Conservation (phyloP, 2,797 vertebrate genomes). For the Parotocinclus haroldoi region DNA sequence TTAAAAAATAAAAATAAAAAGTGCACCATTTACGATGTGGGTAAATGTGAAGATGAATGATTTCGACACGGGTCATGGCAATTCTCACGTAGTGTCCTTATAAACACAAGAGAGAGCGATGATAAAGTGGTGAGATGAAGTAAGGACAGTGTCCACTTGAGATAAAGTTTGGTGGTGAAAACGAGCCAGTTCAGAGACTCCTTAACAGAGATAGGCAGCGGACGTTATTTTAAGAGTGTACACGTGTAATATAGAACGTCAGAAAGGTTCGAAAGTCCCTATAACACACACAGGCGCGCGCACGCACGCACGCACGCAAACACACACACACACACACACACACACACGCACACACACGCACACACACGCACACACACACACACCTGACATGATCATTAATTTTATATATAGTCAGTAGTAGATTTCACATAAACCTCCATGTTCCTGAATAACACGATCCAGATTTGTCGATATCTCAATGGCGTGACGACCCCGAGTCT, state of each 20-base stretch:
- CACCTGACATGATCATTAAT: slow-evolving; percentile 7
- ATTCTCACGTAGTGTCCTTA: too few relatives aligned
- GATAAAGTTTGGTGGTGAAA: too few relatives aligned
- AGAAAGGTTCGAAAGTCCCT: background rate
- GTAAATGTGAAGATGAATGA: slow-evolving; percentile 2
- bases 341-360: slow-evolving; percentile 19
- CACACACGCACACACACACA: slow-evolving; percentile 16
- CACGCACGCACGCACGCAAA: too few relatives aligned
- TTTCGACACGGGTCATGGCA: too few relatives aligned
- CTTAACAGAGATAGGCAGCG: slow-evolving; percentile 27
- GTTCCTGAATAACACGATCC: slow-evolving; percentile 17
- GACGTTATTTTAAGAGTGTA: slow-evolving; percentile 11
- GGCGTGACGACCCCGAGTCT: slow-evolving; percentile 5
- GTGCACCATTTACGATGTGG: slow-evolving; percentile 17
- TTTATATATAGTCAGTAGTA: slow-evolving; percentile 55
- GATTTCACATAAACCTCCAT: slow-evolving; percentile 33
- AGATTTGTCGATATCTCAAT: slow-evolving; percentile 1
- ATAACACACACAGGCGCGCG: background rate
- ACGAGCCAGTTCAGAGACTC: too few relatives aligned
- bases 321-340: slow-evolving; percentile 17
- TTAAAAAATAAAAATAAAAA: slow-evolving; percentile 35
- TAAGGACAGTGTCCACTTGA: too few relatives aligned
- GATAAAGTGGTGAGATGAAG: too few relatives aligned
- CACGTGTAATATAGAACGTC: background rate
- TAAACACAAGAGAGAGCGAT: too few relatives aligned